Base-by-base conservation (phyloP, 2,113 vertebrate genomes). In the Pica pica region DNA sequence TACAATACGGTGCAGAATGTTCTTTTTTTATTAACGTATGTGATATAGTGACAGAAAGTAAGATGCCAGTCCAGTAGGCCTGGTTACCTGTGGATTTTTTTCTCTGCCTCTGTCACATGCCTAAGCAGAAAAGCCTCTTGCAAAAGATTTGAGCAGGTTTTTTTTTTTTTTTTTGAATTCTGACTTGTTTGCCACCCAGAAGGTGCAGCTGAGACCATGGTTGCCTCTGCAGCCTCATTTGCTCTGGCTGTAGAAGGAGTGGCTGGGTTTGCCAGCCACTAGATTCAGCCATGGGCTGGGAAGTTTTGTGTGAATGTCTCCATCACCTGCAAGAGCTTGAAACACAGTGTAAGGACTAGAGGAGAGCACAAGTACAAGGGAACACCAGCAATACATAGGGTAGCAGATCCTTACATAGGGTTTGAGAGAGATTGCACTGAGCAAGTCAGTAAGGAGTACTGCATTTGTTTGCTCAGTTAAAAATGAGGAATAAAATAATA, bases 171-270 rank as follows among this genome's bases (percentile, higher is more conserved):
- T 49, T n/a, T 64, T 17, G 0, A 49, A 69, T 84, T 90, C 49
- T 57, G 33, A 57, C 19, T 88, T 79, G 16, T 3, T 2, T 44
- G 42, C 20, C 31, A 5, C 53, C 10, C 33, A 67, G 53, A 76
- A 82, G 44, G 18, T 0, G 0, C 65, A 35, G 16, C 16, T 60
- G 68, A 47, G 10, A 27, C 22, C 24, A 1, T 0, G 2, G 33
- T 35, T 2, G 0, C 33, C 37, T 47, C 57, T 76, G 49, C 33
- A 67, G 39, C 42, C 57, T 55, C 27, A 1, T 69, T 93, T 83
- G 31, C 63, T 71, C 7, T 3, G 11, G 44, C 60, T 75, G 5
- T n/a, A 31, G 42, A 31, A 53, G n/a, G 31, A 3, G 22, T 57
- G 42, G 6, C 59, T 59, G 35, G 8, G 11, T 41, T 88, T 90